Base-by-base conservation (phyloP, 2,888 invertebrate genomes). In the Monochamus alternatus region DNA sequence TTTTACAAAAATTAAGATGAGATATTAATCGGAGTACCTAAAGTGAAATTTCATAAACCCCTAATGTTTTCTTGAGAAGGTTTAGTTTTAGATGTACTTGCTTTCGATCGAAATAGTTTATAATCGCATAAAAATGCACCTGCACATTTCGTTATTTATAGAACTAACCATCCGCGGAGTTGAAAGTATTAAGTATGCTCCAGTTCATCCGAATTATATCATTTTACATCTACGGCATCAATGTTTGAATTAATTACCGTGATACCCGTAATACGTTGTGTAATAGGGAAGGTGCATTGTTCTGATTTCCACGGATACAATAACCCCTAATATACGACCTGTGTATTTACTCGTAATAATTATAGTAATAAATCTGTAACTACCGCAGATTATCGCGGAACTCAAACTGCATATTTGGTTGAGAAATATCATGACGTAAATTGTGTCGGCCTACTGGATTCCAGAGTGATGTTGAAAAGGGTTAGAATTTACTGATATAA, bases 261-360 rank as follows among this genome's bases (percentile, higher is more conserved):
- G 22, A 55, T 47, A 12, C 47, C 55, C 38, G 43, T 52, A 22
- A 58, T 55, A 68, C 31, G 43, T 32, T 43, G 67, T 68, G 55
- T 68, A 68, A 68, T 31, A 32, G 32, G 52, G 66, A 52, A 66
- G 67, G 43, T 68, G 55, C 55, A 58, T 68, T 68, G 68, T 68
- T 32, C 59, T 59, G 44, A 64, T 64, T 64, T 64, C 64, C 64
- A 55, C 22, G 55, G 14, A 59, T 44, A 68, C 58, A 68, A 43
- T 68, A 68, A 68, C 58, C 59, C 59, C 9, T 58, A 44, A 59
- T 68, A 30, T 59, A 68, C 58, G 59, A 22, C 10, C 51, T 58
- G 52, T 44, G 44, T 68, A 55, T 68, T 68, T 68, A 68, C 58
- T 9, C 68, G 55, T 58, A 59, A 68, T 58, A 38, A 68, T 68